phyloP scores from a whole-genome alignment of 2,797 vertebrate species.

The Pipistrellus nathusii region DNA sequence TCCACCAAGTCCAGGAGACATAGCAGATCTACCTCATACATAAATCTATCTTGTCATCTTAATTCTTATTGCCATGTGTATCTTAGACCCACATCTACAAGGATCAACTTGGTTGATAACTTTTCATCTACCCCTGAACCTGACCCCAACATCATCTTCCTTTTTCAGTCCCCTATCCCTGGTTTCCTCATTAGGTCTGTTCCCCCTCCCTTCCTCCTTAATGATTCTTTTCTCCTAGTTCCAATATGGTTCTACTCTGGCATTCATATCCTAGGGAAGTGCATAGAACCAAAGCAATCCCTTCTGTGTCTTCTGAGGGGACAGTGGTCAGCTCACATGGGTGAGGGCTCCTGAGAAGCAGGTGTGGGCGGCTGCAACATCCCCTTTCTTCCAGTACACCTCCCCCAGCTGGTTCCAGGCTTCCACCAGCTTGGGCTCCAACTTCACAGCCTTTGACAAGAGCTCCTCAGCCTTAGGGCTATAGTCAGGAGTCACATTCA shows the following conservation, averaged over 20 bases:
- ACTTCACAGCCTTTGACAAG: constrained; percentile 94
- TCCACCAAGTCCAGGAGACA: too few relatives aligned
- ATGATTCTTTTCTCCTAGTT: constrained; percentile 17
- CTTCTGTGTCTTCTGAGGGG: background rate
- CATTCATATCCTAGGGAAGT: background rate
- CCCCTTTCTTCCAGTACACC: constrained; percentile 96
- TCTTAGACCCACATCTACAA: background rate
- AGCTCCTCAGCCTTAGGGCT: constrained; percentile 90
- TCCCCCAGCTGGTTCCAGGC: constrained; percentile 96
- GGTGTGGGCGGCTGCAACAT: constrained; percentile 91
- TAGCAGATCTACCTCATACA: too few relatives aligned
- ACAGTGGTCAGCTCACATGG: constrained; percentile 86
- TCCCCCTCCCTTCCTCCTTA: background rate
- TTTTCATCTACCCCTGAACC: background rate
- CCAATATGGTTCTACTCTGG: background rate
- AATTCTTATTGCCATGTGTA: background rate
- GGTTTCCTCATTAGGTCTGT: background rate
- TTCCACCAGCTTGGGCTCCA: constrained; percentile 93
- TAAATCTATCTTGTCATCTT: background rate
- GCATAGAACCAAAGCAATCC: constrained; percentile 10
- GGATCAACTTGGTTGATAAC: background rate
- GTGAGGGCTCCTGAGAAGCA: constrained; percentile 95
- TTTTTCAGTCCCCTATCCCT: background rate
- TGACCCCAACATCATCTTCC: background rate
- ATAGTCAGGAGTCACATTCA: constrained; percentile 91